Base-by-base conservation (phyloP, 2,888 invertebrate genomes). In the Drepana falcataria region DNA sequence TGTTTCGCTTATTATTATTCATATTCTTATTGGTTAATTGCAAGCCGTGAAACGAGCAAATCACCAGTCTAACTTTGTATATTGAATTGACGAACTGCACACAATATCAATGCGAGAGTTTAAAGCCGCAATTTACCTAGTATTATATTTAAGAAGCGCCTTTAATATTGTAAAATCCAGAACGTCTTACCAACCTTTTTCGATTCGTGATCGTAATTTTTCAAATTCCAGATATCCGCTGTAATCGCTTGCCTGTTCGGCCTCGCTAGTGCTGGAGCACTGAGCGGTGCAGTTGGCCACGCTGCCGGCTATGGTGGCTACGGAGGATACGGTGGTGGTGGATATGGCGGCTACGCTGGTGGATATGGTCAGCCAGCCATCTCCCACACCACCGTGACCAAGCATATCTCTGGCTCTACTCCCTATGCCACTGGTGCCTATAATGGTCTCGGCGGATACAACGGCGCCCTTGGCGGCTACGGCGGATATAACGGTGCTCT, bases 401-500 rank as follows among this genome's bases (percentile, higher is more conserved):
- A 51, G 35, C 40, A 4, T 21, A 35, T 51, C 21, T 51, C 51
- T 34, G 51, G 34, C 3, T 51, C 51, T 2, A 33, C 40, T 4
- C 40, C 51, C 40, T 51, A 51, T 40, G 33, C 40, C 34, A 4
- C 40, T 4, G 49, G 49, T 35, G 35, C 6, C 44, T 9, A 44
- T 9, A 34, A 5, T 5, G 48, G 33, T 35, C 52, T 33, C 35
- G 52, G 41, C 21, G 51, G 47, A 52, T 52, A 52, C 21, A 21
- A 40, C 3, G 44, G 47, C 34, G 47, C 47, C 2, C 47, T 51
- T 5, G 51, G 51, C 33, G 54, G 53, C 47, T 57, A 59, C 33
- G 49, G 49, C 1, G 71, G 69, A 6, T 73, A 77, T 60, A 59
- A 61, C 0, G 56, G 66, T 37, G 54, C 49, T 48, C 54, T 51